Evolutionary conservation across 2,797 vertebrate genomes (phyloP).

Genomic region (Melanotaenia pygmaea): DNA sequence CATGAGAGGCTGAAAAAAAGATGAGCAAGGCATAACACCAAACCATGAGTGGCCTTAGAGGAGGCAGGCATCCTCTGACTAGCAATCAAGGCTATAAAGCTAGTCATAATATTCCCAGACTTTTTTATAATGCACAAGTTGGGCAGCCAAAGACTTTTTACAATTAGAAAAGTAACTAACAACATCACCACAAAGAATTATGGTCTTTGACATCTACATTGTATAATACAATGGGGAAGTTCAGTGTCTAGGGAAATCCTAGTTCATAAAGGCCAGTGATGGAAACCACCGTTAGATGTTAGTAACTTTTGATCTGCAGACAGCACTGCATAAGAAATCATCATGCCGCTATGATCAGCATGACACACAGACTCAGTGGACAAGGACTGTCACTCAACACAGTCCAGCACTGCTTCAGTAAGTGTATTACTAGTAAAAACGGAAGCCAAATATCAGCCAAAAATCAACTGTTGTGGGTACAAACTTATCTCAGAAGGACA

Average conservation of each 20-base stretch:
- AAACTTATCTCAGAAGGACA: not conserved
- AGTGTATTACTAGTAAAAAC: too few species aligned
- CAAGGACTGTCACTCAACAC: not conserved
- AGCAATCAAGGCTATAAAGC: conserved; percentile 11
- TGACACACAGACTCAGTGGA: not conserved
- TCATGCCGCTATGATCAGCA: not conserved
- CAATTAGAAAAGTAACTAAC: not conserved
- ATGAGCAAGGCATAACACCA: conserved; percentile 26
- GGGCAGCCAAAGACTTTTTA: not conserved
- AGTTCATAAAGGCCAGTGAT: not conserved
- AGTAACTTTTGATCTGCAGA: not conserved
- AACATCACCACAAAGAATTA: not conserved
- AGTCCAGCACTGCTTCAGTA: not conserved
- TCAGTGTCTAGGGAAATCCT: not conserved
- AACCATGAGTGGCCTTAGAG: conserved; percentile 11
- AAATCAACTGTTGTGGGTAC: not conserved
- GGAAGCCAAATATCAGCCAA: not conserved
- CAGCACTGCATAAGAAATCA: not conserved
- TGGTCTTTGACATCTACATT: not conserved
- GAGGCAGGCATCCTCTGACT: conserved; percentile 3
- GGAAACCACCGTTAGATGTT: not conserved
- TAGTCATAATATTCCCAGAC: not conserved
- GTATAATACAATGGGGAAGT: not conserved
- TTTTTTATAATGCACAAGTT: not conserved
- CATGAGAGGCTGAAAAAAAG: conserved; percentile 36